These are phyloP conservation scores for Lordiphosa clarofinis DNA, from an alignment of 1,140 invertebrate genomes.

Conservation along the genomic window DNA sequence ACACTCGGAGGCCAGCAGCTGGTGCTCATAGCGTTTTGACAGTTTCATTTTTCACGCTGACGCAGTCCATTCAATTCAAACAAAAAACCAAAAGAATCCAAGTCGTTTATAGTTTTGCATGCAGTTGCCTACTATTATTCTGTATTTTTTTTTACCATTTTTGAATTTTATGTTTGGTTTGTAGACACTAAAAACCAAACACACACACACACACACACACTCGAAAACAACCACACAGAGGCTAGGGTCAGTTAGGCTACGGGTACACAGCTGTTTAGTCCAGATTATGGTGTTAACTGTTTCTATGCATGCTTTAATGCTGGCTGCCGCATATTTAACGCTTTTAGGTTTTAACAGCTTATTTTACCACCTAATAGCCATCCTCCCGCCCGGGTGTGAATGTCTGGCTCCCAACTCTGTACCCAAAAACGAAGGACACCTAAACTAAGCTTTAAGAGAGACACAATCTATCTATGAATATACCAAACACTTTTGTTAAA, in stretches of 20 bases:
- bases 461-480: constrained; percentile 29
- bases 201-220: constrained; percentile 28
- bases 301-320: constrained; percentile 72
- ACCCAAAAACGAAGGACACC: background rate
- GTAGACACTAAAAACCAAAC: constrained; percentile 48
- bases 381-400: constrained; percentile 38
- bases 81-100: background rate
- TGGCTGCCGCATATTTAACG: constrained; percentile 71
- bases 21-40: constrained; percentile 18
- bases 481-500: constrained; percentile 34
- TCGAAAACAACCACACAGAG: constrained; percentile 25
- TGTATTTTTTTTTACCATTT: constrained; percentile 20
- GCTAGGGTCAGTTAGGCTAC: constrained; percentile 21
- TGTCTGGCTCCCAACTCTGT: constrained; percentile 28
- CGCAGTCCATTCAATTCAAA: constrained; percentile 33
- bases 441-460: constrained; percentile 44
- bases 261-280: background rate
- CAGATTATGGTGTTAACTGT: constrained; percentile 2
- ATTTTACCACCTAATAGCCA: constrained; percentile 7
- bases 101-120: constrained; percentile 48
- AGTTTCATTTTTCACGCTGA: constrained; percentile 28
- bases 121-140: constrained; percentile 45
- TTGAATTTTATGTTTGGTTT: constrained; percentile 37
- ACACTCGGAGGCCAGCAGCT: constrained; percentile 36
- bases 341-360: constrained; percentile 43